phyloP scores from a whole-genome alignment of 2,797 vertebrate genomes.

The Cuniculus paca region DNA sequence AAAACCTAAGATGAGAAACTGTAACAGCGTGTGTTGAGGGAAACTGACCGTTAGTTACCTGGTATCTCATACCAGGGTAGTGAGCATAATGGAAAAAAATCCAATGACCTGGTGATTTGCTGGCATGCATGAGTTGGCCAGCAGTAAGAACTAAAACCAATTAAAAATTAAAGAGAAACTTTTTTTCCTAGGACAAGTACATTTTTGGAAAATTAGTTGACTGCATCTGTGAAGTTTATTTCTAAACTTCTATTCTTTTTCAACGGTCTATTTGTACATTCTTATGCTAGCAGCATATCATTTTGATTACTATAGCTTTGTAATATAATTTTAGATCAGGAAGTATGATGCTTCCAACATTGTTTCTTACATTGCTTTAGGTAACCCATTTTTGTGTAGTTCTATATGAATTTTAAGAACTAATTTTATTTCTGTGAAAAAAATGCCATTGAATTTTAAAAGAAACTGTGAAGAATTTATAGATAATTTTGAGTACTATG shows the following conservation, averaged over 20 bases:
- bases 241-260: not conserved
- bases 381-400: not conserved
- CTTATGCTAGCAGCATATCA: not conserved
- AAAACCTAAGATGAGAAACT: constrained; percentile 92
- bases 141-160: constrained; percentile 56
- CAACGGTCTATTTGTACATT: not conserved
- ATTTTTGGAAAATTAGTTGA: constrained; percentile 38
- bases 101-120: constrained; percentile 83
- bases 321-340: not conserved
- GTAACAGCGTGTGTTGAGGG: constrained; percentile 89
- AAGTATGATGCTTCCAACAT: not conserved
- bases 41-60: constrained; percentile 93
- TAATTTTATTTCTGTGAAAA: not conserved
- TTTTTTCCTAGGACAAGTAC: constrained; percentile 60
- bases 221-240: not conserved
- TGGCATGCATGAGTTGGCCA: constrained; percentile 73
- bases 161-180: not conserved
- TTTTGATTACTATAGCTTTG: not conserved
- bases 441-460: not conserved
- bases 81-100: constrained; percentile 89
- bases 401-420: not conserved
- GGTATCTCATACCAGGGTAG: constrained; percentile 89
- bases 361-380: not conserved
- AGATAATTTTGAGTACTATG: not conserved
- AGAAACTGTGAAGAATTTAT: not conserved